phyloP scores from a whole-genome alignment of 2,113 vertebrate species.

The Grammomys dolichurus region DNA sequence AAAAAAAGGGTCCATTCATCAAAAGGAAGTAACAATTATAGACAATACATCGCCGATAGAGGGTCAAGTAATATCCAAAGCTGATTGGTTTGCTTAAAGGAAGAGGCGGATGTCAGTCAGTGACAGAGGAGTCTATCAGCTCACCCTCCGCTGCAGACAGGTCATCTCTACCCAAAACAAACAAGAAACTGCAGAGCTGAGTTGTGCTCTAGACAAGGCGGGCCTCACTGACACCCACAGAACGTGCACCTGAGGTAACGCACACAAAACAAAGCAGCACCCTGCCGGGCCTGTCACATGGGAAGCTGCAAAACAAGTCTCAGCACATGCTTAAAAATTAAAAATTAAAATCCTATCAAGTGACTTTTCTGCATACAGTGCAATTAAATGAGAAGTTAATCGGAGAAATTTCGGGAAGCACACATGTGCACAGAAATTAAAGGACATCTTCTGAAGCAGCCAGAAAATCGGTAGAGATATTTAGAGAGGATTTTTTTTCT shows the following conservation, averaged over 20 bases:
- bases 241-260: not conserved
- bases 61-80: not conserved
- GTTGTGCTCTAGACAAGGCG: not conserved
- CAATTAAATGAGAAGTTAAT: not conserved
- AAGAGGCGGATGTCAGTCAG: not conserved
- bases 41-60: too few relatives aligned
- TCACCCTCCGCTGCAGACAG: not conserved
- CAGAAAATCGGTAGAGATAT: not conserved
- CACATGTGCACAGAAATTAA: not conserved
- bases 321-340: not conserved
- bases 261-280: not conserved
- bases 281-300: not conserved
- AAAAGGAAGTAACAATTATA: not conserved
- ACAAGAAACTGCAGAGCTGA: too few relatives aligned
- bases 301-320: not conserved
- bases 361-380: not conserved
- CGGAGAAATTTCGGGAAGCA: not conserved
- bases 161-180: not conserved
- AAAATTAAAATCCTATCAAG: not conserved
- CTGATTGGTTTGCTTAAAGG: not conserved
- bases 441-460: not conserved
- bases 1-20: not conserved
- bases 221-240: not conserved
- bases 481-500: not conserved
- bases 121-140: too few relatives aligned